Conservation (phyloP, 2,113 vertebrate genomes). For the Hippoglossus stenolepis region DNA sequence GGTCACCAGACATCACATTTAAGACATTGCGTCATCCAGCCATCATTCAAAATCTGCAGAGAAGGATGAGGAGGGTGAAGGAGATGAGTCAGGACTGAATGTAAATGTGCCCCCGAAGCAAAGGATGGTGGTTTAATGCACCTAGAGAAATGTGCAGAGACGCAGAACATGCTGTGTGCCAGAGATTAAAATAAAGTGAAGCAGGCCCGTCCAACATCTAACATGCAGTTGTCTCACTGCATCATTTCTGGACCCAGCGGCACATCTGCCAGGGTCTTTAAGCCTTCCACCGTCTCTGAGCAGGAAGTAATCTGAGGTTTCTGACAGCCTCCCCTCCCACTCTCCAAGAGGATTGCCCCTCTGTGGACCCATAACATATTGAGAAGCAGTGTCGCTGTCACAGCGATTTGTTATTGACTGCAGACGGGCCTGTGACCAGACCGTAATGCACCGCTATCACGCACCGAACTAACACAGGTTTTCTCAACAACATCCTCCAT, state of each 20-base stretch:
- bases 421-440: conserved; percentile 4
- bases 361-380: conserved; percentile 38
- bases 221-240: conserved; percentile 9
- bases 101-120: conserved; percentile 4
- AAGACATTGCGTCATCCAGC: too few species aligned
- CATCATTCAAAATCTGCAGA: background rate
- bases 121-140: conserved; percentile 5
- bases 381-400: conserved; percentile 36
- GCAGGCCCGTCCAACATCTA: background rate
- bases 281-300: background rate
- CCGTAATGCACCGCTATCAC: conserved; percentile 18
- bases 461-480: background rate
- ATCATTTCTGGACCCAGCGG: background rate
- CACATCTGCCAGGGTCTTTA: background rate
- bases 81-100: background rate
- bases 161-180: conserved; percentile 7
- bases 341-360: conserved; percentile 32
- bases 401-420: conserved; percentile 23
- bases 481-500: conserved; percentile 28
- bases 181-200: conserved; percentile 20
- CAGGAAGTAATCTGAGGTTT: background rate
- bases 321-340: conserved; percentile 27
- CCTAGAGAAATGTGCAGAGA: conserved; percentile 17
- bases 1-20: too few species aligned
- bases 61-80: background rate